Evolutionary conservation across 2,113 vertebrate species (phyloP).

Genomic region (Vidua chalybeata): DNA sequence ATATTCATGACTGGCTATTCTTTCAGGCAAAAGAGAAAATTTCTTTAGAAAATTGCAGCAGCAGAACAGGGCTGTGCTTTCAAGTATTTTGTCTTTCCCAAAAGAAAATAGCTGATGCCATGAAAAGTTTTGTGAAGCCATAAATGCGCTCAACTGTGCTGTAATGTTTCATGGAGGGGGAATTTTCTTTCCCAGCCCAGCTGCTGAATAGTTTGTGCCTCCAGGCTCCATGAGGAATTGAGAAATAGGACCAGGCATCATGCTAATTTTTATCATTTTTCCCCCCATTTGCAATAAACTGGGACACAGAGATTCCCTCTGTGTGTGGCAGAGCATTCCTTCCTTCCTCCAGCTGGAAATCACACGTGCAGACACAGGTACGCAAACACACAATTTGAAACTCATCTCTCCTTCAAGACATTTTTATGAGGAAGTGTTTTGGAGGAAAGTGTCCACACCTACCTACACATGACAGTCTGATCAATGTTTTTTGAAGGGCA

Average conservation of each 20-base stretch:
- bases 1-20: slow-evolving; percentile 54
- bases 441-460: background rate
- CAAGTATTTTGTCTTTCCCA: slow-evolving; percentile 47
- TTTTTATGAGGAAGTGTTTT: background rate
- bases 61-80: slow-evolving; percentile 26
- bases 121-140: slow-evolving; percentile 39
- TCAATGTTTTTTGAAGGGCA: background rate
- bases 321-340: background rate
- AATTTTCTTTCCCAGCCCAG: slow-evolving; percentile 53
- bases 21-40: slow-evolving; percentile 25
- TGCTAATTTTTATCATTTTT: slow-evolving; percentile 40
- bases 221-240: slow-evolving; percentile 18
- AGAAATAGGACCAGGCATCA: slow-evolving; percentile 34
- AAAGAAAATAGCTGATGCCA: slow-evolving; percentile 61
- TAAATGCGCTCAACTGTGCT: slow-evolving; percentile 33
- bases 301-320: background rate
- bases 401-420: background rate
- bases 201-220: slow-evolving; percentile 48
- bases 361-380: background rate
- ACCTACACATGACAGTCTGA: background rate
- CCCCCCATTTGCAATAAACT: slow-evolving; percentile 27
- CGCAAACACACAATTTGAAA: background rate
- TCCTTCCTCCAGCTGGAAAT: background rate
- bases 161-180: slow-evolving; percentile 38
- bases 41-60: slow-evolving; percentile 47